Conservation (phyloP, 2,888 invertebrate species). For the Nomada lathburiana region DNA sequence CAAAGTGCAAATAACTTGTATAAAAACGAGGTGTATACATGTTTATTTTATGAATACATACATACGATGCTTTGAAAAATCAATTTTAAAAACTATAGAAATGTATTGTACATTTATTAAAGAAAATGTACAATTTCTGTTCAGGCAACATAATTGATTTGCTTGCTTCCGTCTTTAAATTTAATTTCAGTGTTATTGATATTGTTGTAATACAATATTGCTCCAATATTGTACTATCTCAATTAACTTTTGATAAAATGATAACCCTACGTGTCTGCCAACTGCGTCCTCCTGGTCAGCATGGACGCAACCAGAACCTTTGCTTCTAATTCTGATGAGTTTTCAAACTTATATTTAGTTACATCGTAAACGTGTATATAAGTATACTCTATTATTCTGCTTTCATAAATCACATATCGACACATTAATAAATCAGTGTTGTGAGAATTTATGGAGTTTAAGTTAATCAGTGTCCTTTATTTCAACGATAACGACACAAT, state of each 20-base stretch:
- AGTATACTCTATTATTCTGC: too few relatives aligned
- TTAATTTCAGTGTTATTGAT: too few relatives aligned
- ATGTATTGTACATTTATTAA: too few relatives aligned
- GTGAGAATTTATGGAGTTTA: background rate
- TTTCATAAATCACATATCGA: background rate
- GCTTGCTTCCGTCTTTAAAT: too few relatives aligned
- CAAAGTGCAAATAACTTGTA: too few relatives aligned
- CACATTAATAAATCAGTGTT: background rate
- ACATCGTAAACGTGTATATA: background rate
- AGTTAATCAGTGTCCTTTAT: background rate
- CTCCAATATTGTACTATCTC: background rate
- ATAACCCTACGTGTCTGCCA: constrained; percentile 4
- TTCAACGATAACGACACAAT: background rate
- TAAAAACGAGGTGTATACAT: too few relatives aligned
- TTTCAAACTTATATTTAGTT: background rate
- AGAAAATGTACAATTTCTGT: too few relatives aligned
- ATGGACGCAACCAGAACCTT: background rate
- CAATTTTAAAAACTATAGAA: too few relatives aligned
- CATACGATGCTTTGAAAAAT: too few relatives aligned
- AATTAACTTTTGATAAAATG: background rate
- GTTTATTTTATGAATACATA: too few relatives aligned
- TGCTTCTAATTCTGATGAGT: background rate
- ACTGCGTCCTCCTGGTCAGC: background rate
- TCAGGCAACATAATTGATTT: too few relatives aligned
- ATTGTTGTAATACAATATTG: too few relatives aligned